Evolutionary conservation across 2,113 vertebrate species (phyloP).

Genomic region (Spea bombifrons): DNA sequence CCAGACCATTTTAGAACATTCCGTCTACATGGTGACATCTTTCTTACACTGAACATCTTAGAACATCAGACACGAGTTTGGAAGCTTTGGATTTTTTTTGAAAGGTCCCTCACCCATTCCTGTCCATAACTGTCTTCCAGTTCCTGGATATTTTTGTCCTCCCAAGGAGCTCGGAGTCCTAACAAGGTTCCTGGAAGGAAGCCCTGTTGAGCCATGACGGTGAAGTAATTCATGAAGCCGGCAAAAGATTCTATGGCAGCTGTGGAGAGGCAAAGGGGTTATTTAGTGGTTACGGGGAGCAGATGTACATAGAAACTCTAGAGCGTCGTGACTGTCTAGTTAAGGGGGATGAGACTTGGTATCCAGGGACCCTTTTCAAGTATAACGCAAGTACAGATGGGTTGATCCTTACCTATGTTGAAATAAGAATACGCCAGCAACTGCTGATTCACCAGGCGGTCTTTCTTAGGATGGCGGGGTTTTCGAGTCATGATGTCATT

Average conservation of each 20-base stretch:
- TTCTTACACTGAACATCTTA: too few species aligned
- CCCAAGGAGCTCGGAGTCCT: constrained; percentile 43
- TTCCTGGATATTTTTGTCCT: constrained; percentile 35
- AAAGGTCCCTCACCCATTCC: constrained; percentile 44
- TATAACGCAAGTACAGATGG: too few species aligned
- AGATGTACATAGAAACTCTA: too few species aligned
- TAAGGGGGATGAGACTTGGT: too few species aligned
- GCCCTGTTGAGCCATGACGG: constrained; percentile 48
- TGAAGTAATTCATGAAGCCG: constrained; percentile 49
- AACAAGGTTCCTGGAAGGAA: constrained; percentile 38
- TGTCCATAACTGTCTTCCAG: constrained; percentile 52
- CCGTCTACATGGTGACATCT: too few species aligned
- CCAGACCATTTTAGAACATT: too few species aligned
- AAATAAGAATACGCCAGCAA: constrained; percentile 45
- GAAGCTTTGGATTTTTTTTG: not conserved
- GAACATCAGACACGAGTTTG: not conserved
- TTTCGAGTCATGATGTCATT: constrained; percentile 48
- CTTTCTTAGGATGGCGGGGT: constrained; percentile 41
- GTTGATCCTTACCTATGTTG: constrained; percentile 43
- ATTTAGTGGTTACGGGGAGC: not conserved
- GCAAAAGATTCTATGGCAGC: constrained; percentile 30
- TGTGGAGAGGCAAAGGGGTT: not conserved
- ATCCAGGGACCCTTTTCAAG: too few species aligned
- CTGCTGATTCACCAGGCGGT: constrained; percentile 46
- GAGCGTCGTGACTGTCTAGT: too few species aligned